Evolutionary conservation across 2,113 vertebrate species (phyloP).

Genomic region (Eolophus roseicapilla): DNA sequence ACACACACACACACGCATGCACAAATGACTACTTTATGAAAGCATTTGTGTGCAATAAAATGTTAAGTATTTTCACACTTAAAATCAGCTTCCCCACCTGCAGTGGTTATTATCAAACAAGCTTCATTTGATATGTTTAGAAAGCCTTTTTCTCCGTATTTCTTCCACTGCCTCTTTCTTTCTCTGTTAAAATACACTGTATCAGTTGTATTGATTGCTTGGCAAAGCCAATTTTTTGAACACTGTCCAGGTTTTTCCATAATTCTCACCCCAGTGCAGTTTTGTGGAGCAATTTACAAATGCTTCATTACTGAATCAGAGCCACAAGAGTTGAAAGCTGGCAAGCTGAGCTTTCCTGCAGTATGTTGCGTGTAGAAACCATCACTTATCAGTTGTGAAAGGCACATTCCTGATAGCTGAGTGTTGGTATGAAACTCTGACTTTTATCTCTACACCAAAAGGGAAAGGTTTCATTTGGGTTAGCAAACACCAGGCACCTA

Average conservation of each 20-base stretch:
- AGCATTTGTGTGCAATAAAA: conserved; percentile 58
- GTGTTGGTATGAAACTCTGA: conserved; percentile 10
- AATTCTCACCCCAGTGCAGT: background rate
- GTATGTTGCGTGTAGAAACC: background rate
- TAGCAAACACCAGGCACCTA: background rate
- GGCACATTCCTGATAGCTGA: conserved; percentile 49
- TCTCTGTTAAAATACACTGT: background rate
- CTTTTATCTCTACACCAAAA: conserved; percentile 49
- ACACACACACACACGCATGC: background rate
- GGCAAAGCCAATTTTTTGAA: background rate
- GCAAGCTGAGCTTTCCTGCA: background rate
- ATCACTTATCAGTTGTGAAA: conserved; percentile 37
- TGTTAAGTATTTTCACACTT: conserved; percentile 65
- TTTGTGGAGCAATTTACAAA: background rate
- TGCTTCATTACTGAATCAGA: background rate
- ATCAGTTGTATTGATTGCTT: background rate
- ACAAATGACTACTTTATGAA: conserved; percentile 56
- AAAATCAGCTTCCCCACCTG: conserved; percentile 23
- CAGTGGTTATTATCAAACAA: background rate
- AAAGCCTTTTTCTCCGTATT: conserved; percentile 19
- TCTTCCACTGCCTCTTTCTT: background rate
- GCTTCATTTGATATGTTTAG: background rate
- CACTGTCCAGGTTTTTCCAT: background rate
- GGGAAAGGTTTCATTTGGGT: conserved; percentile 40
- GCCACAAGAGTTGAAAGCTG: background rate